Conservation (phyloP, 2,888 invertebrate genomes). For the Notodonta ziczac region DNA sequence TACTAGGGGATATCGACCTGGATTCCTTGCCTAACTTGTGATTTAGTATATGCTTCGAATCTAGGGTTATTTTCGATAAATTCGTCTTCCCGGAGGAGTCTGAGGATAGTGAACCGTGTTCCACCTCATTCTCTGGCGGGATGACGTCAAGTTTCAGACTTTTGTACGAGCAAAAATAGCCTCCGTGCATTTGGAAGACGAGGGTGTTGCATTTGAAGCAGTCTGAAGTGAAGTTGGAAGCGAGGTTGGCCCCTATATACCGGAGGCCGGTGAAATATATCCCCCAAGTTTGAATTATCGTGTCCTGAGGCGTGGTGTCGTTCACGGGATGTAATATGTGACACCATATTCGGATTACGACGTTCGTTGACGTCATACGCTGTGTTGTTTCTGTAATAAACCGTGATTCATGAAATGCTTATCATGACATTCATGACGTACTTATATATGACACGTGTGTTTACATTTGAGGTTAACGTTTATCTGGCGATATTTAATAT, state of each 20-base stretch:
- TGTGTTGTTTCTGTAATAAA: slow-evolving; percentile 73
- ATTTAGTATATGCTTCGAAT: slow-evolving; percentile 59
- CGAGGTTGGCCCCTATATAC: slow-evolving; percentile 88
- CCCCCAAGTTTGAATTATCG: slow-evolving; percentile 91
- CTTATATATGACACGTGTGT: too few relatives aligned
- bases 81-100: slow-evolving; percentile 73
- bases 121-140: slow-evolving; percentile 73
- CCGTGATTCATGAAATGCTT: slow-evolving; percentile 19
- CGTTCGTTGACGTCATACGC: slow-evolving; percentile 75
- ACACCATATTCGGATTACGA: slow-evolving; percentile 80
- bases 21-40: slow-evolving; percentile 63
- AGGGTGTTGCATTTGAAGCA: slow-evolving; percentile 89
- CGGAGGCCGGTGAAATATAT: slow-evolving; percentile 93
- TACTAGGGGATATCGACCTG: slow-evolving; percentile 73
- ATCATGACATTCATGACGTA: background rate
- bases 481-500: background rate
- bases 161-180: slow-evolving; percentile 90
- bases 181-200: slow-evolving; percentile 95
- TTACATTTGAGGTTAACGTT: background rate
- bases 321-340: slow-evolving; percentile 58
- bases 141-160: slow-evolving; percentile 79
- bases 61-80: slow-evolving; percentile 66
- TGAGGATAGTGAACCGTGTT: slow-evolving; percentile 72
- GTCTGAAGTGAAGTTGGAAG: slow-evolving; percentile 87
- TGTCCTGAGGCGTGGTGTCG: slow-evolving; percentile 70